Conservation (phyloP, 2,113 vertebrate species). For the Propithecus coquereli region DNA sequence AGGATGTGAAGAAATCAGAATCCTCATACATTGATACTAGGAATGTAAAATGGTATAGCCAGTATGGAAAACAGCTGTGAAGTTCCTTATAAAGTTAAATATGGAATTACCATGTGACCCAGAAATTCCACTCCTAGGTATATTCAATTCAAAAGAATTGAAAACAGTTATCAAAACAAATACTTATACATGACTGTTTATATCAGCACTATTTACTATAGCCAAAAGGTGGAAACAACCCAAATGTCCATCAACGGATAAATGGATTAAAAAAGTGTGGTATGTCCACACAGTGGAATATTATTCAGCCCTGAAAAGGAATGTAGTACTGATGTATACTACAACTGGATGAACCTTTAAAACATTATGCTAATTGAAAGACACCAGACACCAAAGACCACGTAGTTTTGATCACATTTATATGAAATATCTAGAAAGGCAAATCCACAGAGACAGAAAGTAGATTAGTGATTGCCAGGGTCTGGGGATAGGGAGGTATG, state of each 20-base stretch:
- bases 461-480: neutral
- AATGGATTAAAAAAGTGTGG: neutral
- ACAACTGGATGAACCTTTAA: neutral
- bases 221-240: neutral
- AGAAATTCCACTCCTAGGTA: neutral
- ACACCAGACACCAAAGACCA: neutral
- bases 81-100: constrained; percentile 1
- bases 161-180: neutral
- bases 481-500: neutral
- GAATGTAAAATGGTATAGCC: neutral
- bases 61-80: neutral
- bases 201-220: neutral
- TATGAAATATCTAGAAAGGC: neutral
- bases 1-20: neutral
- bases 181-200: neutral
- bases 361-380: neutral
- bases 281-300: neutral
- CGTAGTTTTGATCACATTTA: neutral
- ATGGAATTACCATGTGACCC: neutral
- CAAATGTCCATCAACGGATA: neutral
- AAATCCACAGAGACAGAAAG: neutral
- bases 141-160: neutral
- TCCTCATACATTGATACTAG: neutral
- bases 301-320: neutral
- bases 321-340: neutral